Evolutionary conservation across 2,113 vertebrate species (phyloP).

Genomic region (Anarhynchus alexandrinus): DNA sequence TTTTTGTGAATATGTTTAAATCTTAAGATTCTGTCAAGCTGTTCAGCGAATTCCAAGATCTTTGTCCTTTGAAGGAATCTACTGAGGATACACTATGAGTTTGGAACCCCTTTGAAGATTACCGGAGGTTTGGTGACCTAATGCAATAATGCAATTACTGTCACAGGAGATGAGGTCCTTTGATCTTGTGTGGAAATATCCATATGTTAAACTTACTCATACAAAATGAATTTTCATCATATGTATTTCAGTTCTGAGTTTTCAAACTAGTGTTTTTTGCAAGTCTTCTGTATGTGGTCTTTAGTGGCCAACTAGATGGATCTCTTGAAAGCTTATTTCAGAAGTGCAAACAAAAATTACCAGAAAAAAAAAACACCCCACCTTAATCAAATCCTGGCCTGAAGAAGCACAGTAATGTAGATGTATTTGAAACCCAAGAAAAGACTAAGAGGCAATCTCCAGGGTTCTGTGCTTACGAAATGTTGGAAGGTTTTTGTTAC

Average conservation of each 20-base stretch:
- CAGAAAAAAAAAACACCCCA: fast-evolving
- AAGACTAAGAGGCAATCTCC: neutral
- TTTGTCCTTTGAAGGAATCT: neutral
- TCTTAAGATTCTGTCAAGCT: neutral
- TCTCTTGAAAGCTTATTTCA: neutral
- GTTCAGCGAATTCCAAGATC: neutral
- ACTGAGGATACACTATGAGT: neutral
- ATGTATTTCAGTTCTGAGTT: neutral
- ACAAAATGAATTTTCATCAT: neutral
- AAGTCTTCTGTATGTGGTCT: neutral
- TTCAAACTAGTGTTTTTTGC: neutral
- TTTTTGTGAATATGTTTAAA: neutral
- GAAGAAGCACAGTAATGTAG: neutral
- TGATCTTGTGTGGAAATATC: neutral
- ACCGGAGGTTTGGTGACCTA: neutral
- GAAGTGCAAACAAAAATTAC: neutral
- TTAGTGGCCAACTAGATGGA: neutral
- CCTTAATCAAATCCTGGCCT: neutral
- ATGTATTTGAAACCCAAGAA: neutral
- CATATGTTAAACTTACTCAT: neutral
- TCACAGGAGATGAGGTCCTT: neutral
- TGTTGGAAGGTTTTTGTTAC: neutral
- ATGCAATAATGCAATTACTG: neutral
- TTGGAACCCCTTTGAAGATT: neutral
- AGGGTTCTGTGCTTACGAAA: neutral